Base-by-base conservation (phyloP, 1,140 invertebrate species). In the Drosophila obscura region DNA sequence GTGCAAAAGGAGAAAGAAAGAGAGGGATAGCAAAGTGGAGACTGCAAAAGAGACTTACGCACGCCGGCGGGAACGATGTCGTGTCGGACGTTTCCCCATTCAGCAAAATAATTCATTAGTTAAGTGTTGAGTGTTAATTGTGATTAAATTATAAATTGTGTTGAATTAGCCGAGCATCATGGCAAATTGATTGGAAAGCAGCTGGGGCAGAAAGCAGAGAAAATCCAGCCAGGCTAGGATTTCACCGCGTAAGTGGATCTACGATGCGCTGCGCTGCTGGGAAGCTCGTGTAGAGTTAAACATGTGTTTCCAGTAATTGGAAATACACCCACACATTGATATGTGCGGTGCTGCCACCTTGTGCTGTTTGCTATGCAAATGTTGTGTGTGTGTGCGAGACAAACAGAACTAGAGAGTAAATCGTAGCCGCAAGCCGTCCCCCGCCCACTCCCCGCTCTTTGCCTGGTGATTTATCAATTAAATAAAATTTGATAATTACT, bases 401-500 rank as follows among this genome's bases (percentile, higher is more conserved):
- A 48, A 39, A 39, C 35, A 39, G 35, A 39, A 13, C 4, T 39
- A 11, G 35, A 39, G 35, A 39, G 35, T 39, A 39, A 39, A 39
- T 13, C 1, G 11, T 39, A 39, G 11, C 35, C 35, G 35, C 35
- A 39, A 1, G 51, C 28, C 35, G 58, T 19, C 35, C 26, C 31
- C 15, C 8, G 22, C 31, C 49, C 60, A 24, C 22, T 19, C 60
- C 72, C 45, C 48, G 62, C 55, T 65, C 52, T 19, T 19, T 50
- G 39, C 28, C 49, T 49, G 51, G 56, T 59, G 51, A 68, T 74
- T 74, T 65, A 74, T 85, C 69, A 85, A 85, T 85, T 85, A 85
- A 82, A 72, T 39, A 56, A 87, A 87, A 85, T 82, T 85, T 85
- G 73, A 87, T 82, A 85, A 85, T 85, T 82, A 72, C 77, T 62